Evolutionary conservation across 2,113 vertebrate species (phyloP).

Genomic region (Amblyopsis rosae): DNA sequence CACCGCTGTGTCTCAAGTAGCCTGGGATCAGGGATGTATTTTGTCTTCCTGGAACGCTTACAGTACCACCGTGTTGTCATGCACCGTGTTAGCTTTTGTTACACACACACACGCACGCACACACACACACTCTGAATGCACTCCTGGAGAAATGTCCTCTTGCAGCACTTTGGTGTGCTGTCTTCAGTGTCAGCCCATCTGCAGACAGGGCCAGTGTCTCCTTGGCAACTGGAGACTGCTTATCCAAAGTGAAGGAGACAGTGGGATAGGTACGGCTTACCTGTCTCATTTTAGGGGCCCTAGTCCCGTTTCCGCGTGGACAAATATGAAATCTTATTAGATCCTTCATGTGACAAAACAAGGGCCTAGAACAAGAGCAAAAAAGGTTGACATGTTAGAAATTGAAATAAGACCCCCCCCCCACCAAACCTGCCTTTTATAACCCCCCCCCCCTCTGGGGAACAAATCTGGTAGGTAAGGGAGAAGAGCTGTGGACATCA

Average conservation of each 20-base stretch:
- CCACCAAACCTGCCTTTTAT: neutral
- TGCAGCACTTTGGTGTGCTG: constrained; percentile 10
- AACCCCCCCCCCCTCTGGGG: constrained; percentile 57
- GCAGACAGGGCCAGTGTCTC: constrained; percentile 8
- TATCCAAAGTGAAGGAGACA: neutral
- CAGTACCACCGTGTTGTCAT: constrained; percentile 24
- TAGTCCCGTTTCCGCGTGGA: neutral
- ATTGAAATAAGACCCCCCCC: constrained; percentile 35
- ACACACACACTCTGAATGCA: constrained; percentile 19
- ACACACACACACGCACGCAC: neutral
- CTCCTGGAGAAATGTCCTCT: constrained; percentile 31
- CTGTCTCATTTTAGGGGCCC: neutral
- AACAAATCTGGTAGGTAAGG: constrained; percentile 60
- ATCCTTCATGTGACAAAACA: constrained; percentile 50
- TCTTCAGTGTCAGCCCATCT: constrained; percentile 21
- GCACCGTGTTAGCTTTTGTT: constrained; percentile 1
- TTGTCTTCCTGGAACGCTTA: constrained; percentile 1
- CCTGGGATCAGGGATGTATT: constrained; percentile 36
- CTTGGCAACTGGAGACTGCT: neutral
- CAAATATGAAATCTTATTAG: constrained; percentile 8
- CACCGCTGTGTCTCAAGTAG: constrained; percentile 24
- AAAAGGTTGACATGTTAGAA: constrained; percentile 47
- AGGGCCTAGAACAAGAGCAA: neutral
- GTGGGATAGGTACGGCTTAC: constrained; percentile 4
- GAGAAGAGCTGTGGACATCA: constrained; percentile 55